These are phyloP conservation scores for Acanthurus leucopareius DNA, from an alignment of 2,797 vertebrate species.

Conservation along the genomic window DNA sequence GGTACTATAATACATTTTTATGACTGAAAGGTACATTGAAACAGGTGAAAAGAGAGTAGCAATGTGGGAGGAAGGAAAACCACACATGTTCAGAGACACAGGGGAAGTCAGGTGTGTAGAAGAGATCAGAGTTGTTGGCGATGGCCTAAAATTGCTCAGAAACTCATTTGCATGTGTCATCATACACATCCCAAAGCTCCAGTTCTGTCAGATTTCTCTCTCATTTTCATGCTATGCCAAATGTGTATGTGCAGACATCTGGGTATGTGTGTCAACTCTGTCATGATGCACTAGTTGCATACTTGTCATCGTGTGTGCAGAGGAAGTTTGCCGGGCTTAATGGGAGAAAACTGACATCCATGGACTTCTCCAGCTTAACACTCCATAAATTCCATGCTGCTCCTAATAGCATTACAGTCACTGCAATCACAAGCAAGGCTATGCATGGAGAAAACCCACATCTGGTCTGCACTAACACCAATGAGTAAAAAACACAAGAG, in stretches of 20 bases:
- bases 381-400: conserved; percentile 71
- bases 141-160: conserved; percentile 32
- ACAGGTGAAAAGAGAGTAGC: background rate
- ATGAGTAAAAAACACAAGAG: conserved; percentile 25
- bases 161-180: conserved; percentile 55
- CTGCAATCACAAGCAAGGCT: conserved; percentile 28
- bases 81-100: conserved; percentile 24
- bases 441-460: conserved; percentile 32
- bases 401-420: conserved; percentile 75
- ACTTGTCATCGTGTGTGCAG: conserved; percentile 54
- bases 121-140: conserved; percentile 27
- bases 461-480: conserved; percentile 39
- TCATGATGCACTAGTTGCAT: conserved; percentile 45
- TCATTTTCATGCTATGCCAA: conserved; percentile 33
- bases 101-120: conserved; percentile 23
- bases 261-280: conserved; percentile 39
- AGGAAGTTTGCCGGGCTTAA: conserved; percentile 66
- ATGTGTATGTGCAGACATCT: conserved; percentile 27
- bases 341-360: conserved; percentile 67
- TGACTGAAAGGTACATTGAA: conserved; percentile 13
- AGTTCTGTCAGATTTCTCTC: conserved; percentile 48
- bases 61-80: background rate
- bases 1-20: background rate
- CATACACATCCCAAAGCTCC: conserved; percentile 49
- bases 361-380: conserved; percentile 68